phyloP scores from a whole-genome alignment of 30 jellyfish, hydroid and myxozoan genomes.

The Pelagia noctiluca region DNA sequence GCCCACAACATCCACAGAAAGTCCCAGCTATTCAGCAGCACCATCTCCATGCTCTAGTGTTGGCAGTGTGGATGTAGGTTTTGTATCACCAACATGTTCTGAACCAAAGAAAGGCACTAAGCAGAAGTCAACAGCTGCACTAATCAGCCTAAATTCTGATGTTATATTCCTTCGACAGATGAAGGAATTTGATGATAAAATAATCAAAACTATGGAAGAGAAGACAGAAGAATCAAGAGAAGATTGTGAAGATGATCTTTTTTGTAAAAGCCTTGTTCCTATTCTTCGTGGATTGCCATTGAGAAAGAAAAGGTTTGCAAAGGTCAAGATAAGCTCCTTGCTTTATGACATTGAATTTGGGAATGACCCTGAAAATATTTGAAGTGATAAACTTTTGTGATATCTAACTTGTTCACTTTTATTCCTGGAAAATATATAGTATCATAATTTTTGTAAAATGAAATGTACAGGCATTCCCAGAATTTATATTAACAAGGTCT shows the following conservation, averaged over 20 bases:
- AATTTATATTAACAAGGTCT: neutral
- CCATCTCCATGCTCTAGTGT: constrained; percentile 32
- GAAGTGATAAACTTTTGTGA: too few species aligned
- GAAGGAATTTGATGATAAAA: constrained; percentile 29
- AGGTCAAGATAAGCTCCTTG: constrained; percentile 3
- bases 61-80: constrained; percentile 6
- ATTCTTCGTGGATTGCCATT: neutral
- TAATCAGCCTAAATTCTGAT: constrained; percentile 6
- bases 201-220: constrained; percentile 15
- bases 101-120: neutral
- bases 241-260: constrained; percentile 3
- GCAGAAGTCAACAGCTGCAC: neutral
- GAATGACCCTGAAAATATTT: neutral
- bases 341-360: constrained; percentile 39
- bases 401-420: too few species aligned
- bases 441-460: too few species aligned
- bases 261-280: constrained; percentile 18
- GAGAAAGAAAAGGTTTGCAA: constrained; percentile 17
- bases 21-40: constrained; percentile 25
- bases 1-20: constrained; percentile 10
- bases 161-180: constrained; percentile 13
- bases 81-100: constrained; percentile 16
- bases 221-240: neutral
- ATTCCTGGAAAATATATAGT: neutral
- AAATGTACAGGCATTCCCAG: too few species aligned